Conservation (phyloP, 2,113 vertebrate genomes). For the Pandion haliaetus region DNA sequence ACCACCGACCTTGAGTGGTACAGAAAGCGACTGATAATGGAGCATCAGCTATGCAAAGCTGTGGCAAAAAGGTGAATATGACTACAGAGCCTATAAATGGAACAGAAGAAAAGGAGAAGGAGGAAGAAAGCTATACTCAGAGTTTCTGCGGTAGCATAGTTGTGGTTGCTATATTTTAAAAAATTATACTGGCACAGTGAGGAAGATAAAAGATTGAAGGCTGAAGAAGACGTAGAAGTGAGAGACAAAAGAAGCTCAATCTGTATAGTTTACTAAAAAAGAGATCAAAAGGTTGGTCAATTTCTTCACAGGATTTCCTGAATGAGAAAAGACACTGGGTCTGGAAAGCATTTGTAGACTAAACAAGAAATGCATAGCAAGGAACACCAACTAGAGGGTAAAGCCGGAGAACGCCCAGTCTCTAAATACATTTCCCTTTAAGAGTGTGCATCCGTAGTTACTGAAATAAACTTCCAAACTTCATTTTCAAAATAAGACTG, state of each 20-base stretch:
- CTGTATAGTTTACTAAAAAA: background rate
- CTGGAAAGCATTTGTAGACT: background rate
- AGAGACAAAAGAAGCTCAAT: background rate
- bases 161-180: background rate
- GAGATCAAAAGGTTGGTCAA: background rate
- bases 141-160: background rate
- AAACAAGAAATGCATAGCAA: background rate
- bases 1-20: rapidly evolving
- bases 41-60: background rate
- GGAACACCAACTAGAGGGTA: background rate
- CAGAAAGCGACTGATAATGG: background rate
- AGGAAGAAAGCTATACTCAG: background rate
- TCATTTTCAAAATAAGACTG: background rate
- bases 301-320: background rate
- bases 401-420: background rate
- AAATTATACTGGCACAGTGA: background rate
- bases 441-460: background rate
- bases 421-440: background rate
- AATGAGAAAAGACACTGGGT: background rate
- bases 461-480: background rate
- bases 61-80: background rate
- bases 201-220: background rate
- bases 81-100: background rate
- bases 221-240: background rate
- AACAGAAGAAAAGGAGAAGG: background rate